phyloP scores from a whole-genome alignment of 1,140 invertebrate genomes.

The Zeugodacus cucurbitae region DNA sequence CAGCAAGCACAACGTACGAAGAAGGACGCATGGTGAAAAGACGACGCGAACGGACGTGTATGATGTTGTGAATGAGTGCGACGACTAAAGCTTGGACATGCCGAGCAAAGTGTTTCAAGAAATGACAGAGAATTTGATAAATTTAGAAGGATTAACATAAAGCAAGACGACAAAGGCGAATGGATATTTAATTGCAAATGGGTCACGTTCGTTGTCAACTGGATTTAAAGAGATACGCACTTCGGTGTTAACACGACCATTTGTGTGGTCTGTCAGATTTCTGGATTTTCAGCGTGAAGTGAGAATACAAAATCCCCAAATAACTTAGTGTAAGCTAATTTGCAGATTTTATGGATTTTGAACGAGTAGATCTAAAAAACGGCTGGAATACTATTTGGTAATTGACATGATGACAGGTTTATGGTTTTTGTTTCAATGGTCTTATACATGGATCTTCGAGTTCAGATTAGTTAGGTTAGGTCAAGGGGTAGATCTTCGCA shows the following conservation, averaged over 20 bases:
- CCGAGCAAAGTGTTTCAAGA: slow-evolving; percentile 23
- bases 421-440: too few species aligned
- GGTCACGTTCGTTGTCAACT: slow-evolving; percentile 4
- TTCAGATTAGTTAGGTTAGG: too few species aligned
- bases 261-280: slow-evolving; percentile 12
- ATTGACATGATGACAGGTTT: too few species aligned
- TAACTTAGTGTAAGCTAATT: background rate
- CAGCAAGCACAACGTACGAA: background rate
- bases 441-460: too few species aligned
- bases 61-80: background rate
- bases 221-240: background rate
- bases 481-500: too few species aligned
- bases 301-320: too few species aligned
- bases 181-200: slow-evolving; percentile 17
- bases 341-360: too few species aligned
- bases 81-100: background rate
- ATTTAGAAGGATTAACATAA: slow-evolving; percentile 37
- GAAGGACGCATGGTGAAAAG: background rate
- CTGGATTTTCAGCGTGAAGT: background rate
- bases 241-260: background rate
- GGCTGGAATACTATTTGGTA: too few species aligned
- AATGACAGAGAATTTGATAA: slow-evolving; percentile 33
- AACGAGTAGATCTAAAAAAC: too few species aligned
- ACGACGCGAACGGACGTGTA: background rate
- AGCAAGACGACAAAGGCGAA: background rate